A percentile compares a stretch with the other conserved stretches of the same genome.
These are phyloP conservation scores for Pollenia angustigena DNA, from an alignment of 2,888 invertebrate genomes.

Conservation along the genomic window DNA sequence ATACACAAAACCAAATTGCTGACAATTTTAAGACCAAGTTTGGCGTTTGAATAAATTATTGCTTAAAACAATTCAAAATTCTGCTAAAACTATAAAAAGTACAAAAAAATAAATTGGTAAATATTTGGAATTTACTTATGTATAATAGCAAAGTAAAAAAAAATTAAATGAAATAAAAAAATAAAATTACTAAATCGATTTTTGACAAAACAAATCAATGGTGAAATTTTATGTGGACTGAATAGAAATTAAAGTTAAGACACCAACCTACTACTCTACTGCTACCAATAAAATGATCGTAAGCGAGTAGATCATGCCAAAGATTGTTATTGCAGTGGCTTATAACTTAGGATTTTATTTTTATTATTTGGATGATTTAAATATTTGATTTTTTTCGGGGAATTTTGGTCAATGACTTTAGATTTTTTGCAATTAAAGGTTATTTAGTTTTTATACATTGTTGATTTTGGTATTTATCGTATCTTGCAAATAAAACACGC, in stretches of 20 bases:
- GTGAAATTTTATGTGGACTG: slow-evolving; percentile 67
- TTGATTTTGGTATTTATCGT: neutral
- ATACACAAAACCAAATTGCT: neutral
- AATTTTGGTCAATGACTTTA: slow-evolving; percentile 51
- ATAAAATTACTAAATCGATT: slow-evolving; percentile 29
- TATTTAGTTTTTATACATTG: neutral
- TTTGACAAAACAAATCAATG: slow-evolving; percentile 51
- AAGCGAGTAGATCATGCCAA: neutral
- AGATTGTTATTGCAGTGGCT: slow-evolving; percentile 37
- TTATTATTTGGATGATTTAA: too few species aligned
- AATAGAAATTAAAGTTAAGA: slow-evolving; percentile 50
- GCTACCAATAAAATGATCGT: neutral
- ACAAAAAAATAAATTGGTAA: slow-evolving; percentile 21
- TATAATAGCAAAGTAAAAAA: slow-evolving; percentile 1
- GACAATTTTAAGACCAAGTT: neutral
- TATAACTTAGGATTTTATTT: too few species aligned
- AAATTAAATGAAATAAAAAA: neutral
- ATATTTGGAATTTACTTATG: slow-evolving; percentile 19
- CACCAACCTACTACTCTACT: slow-evolving; percentile 15
- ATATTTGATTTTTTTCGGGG: neutral
- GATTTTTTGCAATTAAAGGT: slow-evolving; percentile 16
- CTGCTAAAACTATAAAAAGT: slow-evolving; percentile 23
- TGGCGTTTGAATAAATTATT: neutral
- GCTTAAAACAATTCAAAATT: slow-evolving; percentile 36
- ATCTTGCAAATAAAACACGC: slow-evolving; percentile 14